Evolutionary conservation across 2,113 vertebrate genomes (phyloP), one percentile per base, ranked within the genome.

Genomic region (Hypocryptadius cinnamomeus): DNA sequence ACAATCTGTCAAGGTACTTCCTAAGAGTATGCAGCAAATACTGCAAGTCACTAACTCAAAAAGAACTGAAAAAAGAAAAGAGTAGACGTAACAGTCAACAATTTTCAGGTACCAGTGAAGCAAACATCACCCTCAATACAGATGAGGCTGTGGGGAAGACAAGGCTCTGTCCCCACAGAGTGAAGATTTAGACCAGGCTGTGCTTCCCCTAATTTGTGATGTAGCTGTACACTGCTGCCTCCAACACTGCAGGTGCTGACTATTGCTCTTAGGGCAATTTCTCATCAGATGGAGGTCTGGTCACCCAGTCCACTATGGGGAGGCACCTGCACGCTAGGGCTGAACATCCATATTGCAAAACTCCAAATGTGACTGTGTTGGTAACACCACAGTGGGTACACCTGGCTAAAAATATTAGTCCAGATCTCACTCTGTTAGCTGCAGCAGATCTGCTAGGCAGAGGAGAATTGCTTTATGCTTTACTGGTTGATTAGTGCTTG

Each of bases 371-470:
- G 48, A 53, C 23, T 5, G 15, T 2, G 27, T 1, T 39, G 72
- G 39, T 10, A 28, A 70, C 0, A 3, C 19, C 54, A 72, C 56
- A 27, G 30, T 13, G 25, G 65, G 47, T 20, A 71, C 14, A 42
- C 1, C 1, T 0, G 7, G 15, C 42, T 64, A 31, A 25, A 82
- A 68, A 4, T 2, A 8, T 20, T 9, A 56, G 39, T 59, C 51
- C 50, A 45, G 25, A 35, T n/a, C 18, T n/a, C 39, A 25, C 42
- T 59, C 68, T 51, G 25, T 11, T 17, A 54, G 31, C 50, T 50
- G 37, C 68, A 69, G 76, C 66, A 48, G 25, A 86, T 33, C 15
- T 73, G 76, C 68, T 33, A 8, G 4, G 39, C 72, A 86, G 39
- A 45, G 11, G 6, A 71, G 37, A 86, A 57, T 17, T 92, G 28